A percentile compares a stretch with the other conserved stretches of the same genome.
These are phyloP conservation scores for Protonibea diacanthus DNA, from an alignment of 2,797 vertebrate genomes.

Conservation along the genomic window DNA sequence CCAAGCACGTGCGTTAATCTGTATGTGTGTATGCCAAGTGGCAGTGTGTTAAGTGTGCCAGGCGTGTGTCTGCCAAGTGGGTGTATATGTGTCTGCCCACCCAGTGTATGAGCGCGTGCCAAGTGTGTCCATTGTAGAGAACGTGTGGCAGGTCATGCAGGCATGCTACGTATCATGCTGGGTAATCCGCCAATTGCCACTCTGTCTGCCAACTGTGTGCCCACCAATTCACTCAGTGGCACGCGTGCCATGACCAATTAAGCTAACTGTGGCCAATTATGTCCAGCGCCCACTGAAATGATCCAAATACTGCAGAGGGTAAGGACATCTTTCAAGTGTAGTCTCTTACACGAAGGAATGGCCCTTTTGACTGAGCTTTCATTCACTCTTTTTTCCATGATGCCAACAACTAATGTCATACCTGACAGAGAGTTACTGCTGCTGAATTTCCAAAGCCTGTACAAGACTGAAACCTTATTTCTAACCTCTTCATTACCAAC, in stretches of 20 bases:
- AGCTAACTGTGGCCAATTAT: conserved; percentile 50
- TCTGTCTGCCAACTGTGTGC: conserved; percentile 67
- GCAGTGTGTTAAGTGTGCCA: conserved; percentile 76
- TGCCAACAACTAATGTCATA: background rate
- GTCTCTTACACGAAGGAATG: background rate
- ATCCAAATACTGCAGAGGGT: conserved; percentile 20
- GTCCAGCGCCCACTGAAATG: conserved; percentile 14
- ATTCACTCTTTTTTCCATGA: background rate
- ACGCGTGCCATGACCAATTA: conserved; percentile 56
- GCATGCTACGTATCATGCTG: conserved; percentile 67
- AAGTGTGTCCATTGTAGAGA: conserved; percentile 70
- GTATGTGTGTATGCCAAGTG: conserved; percentile 75
- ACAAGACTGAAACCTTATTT: background rate
- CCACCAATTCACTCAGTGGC: conserved; percentile 45
- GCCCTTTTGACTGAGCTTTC: background rate
- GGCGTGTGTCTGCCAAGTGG: conserved; percentile 74
- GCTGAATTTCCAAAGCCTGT: background rate
- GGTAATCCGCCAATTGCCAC: conserved; percentile 73
- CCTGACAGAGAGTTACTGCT: background rate
- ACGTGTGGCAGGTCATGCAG: conserved; percentile 65
- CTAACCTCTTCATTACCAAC: background rate
- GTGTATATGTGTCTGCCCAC: conserved; percentile 68
- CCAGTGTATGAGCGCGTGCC: conserved; percentile 59
- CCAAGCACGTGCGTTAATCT: conserved; percentile 78
- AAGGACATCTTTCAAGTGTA: conserved; percentile 4